Conservation (phyloP, 2,888 invertebrate genomes). For the Cyclophora albipunctata region DNA sequence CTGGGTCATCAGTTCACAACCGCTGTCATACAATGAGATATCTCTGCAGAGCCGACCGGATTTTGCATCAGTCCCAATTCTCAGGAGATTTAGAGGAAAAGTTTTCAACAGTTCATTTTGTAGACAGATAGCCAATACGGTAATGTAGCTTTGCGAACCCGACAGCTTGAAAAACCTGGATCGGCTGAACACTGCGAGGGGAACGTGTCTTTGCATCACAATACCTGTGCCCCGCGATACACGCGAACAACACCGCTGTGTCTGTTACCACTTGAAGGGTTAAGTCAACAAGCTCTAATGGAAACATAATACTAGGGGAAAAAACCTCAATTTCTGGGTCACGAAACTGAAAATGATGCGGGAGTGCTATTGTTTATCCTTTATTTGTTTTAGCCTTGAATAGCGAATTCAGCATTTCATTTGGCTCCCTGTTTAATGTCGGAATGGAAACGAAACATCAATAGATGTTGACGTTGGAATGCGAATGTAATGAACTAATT, state of each 20-base stretch:
- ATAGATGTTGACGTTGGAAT: constrained; percentile 6
- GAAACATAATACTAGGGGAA: constrained; percentile 54
- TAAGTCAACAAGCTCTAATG: constrained; percentile 61
- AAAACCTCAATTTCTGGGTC: constrained; percentile 47
- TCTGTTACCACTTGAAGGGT: constrained; percentile 42
- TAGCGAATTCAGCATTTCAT: constrained; percentile 33
- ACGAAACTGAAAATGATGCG: constrained; percentile 52
- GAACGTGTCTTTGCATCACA: constrained; percentile 45
- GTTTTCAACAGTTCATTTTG: too few species aligned
- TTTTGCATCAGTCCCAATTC: constrained; percentile 42
- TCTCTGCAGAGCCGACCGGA: constrained; percentile 53
- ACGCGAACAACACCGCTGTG: constrained; percentile 31
- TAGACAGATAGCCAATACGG: too few species aligned
- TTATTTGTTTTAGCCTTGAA: constrained; percentile 45
- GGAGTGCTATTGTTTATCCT: constrained; percentile 44
- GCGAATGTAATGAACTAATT: constrained; percentile 2
- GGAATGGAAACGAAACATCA: constrained; percentile 12
- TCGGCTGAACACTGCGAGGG: constrained; percentile 38
- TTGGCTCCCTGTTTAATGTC: constrained; percentile 22
- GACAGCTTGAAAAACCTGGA: constrained; percentile 34
- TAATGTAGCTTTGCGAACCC: constrained; percentile 21
- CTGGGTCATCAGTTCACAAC: constrained; percentile 58
- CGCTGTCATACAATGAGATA: constrained; percentile 66
- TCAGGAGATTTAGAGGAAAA: constrained; percentile 3
- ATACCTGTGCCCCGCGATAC: constrained; percentile 33